Conservation (phyloP, 2,797 vertebrate genomes). For the Ptychadena robeensis region DNA sequence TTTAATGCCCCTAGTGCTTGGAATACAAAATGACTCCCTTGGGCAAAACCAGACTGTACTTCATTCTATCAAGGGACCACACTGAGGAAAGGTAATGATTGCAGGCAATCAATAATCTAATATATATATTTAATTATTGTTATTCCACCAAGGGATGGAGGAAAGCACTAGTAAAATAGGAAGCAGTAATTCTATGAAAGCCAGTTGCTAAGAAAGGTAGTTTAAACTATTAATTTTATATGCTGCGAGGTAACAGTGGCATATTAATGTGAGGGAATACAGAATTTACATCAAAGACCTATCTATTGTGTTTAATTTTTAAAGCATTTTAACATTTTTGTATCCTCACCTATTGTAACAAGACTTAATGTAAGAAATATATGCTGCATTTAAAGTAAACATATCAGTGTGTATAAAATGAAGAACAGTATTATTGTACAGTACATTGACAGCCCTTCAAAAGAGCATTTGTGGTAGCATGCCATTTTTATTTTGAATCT, state of each 20-base stretch:
- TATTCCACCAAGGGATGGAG: slow-evolving; percentile 34
- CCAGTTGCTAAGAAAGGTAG: slow-evolving; percentile 29
- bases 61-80: slow-evolving; percentile 32
- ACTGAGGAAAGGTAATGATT: slow-evolving; percentile 44
- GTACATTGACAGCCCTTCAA: too few relatives aligned
- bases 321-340: too few relatives aligned
- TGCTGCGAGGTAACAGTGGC: slow-evolving; percentile 12
- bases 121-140: slow-evolving; percentile 53
- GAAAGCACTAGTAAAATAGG: slow-evolving; percentile 47
- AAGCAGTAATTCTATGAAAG: slow-evolving; percentile 33
- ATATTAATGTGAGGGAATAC: neutral
- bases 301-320: neutral
- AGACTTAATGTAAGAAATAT: too few relatives aligned
- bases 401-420: too few relatives aligned
- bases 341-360: too few relatives aligned
- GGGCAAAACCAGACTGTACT: slow-evolving; percentile 40
- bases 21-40: slow-evolving; percentile 60
- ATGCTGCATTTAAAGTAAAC: too few relatives aligned
- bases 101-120: slow-evolving; percentile 55
- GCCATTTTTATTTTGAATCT: too few relatives aligned
- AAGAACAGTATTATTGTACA: too few relatives aligned
- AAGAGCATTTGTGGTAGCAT: too few relatives aligned
- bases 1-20: slow-evolving; percentile 45
- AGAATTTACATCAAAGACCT: slow-evolving; percentile 4
- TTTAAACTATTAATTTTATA: slow-evolving; percentile 38